Base-by-base conservation (phyloP, 2,113 vertebrate species). In the Casuarius casuarius region DNA sequence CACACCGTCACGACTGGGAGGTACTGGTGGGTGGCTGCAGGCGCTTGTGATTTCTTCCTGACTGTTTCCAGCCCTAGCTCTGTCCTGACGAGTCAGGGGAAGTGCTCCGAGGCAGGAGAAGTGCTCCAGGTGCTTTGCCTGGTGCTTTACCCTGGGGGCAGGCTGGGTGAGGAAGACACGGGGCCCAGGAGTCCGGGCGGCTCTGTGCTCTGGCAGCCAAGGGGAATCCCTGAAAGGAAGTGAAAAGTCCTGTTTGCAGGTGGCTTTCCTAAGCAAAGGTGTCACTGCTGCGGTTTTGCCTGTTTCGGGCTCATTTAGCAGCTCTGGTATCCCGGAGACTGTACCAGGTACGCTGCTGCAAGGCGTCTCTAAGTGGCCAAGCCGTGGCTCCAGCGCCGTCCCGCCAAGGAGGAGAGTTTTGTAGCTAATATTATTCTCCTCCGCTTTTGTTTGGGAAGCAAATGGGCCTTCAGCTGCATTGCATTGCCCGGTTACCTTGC, bases 401-500 rank as follows among this genome's bases (percentile, higher is more conserved):
- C 44, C 2, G 1, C 22, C 2, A 2, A 73, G 74, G 72, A 79
- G 74, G 67, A 42, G 81, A 82, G 26, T 88, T 91, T 87, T 66
- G 61, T 67, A 61, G 74, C 59, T 68, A 25, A 2, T 70, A 66
- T 26, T 92, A 17, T 77, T 79, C 61, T 65, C 21, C 79, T 90
- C 56, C n/a, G 70, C 28, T 87, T 95, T 96, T 96, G 94, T 96
- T 94, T 95, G 44, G 91, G 87, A 96, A 95, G 95, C 84, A 93
- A 95, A 93, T 51, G 70, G 79, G 70, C 72, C 73, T 91, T 65
- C 62, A 67, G 81, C 87, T 96, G 92, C 95, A 92, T 92, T 94
- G 84, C 90, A 96, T 91, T 76, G 95, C 92, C 89, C 15, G 40
- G 89, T 76, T 96, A 84, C 85, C 95, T 93, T 85, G 79, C 92